Conservation (phyloP, 2,113 vertebrate species). For the Nanorana parkeri region DNA sequence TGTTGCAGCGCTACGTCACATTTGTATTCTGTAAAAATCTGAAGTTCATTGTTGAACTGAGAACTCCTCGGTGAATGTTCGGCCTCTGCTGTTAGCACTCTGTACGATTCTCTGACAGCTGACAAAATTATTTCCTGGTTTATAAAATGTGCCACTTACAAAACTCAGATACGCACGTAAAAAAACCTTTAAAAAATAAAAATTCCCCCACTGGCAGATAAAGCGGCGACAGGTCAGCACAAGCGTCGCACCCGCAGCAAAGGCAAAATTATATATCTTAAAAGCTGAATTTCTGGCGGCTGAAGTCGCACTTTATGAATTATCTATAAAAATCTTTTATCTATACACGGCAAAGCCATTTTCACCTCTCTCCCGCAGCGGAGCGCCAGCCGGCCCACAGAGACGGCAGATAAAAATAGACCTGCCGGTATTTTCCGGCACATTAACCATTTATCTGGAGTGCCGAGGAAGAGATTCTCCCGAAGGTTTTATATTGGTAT, state of each 20-base stretch:
- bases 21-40: no score
- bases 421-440: not conserved
- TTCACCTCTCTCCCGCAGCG: not conserved
- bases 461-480: no score
- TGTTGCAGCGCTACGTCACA: no score
- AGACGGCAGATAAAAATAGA: not conserved
- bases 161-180: no score
- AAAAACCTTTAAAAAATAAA: no score
- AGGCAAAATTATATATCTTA: not conserved
- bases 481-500: no score
- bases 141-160: no score
- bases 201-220: not conserved
- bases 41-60: no score
- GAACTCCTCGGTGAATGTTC: no score
- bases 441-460: not conserved
- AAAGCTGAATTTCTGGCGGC: not conserved
- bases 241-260: not conserved
- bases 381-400: not conserved
- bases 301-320: not conserved
- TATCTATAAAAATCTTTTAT: not conserved
- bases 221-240: not conserved
- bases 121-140: no score
- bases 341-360: not conserved
- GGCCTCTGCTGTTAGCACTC: no score
- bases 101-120: no score